Conservation (phyloP, 2,888 invertebrate species). For the Plagiodera versicolora region DNA sequence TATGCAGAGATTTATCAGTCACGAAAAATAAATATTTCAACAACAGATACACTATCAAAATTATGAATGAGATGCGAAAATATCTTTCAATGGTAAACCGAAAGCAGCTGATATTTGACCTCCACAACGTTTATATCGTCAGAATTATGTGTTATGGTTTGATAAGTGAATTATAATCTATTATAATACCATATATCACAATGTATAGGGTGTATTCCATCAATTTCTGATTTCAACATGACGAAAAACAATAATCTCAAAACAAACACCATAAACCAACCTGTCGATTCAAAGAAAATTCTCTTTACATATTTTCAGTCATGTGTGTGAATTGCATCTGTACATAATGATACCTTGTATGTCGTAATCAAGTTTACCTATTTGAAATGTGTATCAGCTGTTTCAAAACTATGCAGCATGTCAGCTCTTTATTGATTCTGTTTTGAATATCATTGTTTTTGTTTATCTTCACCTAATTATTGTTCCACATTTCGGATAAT, state of each 20-base stretch:
- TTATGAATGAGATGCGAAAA: slow-evolving; percentile 11
- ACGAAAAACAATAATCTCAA: no score
- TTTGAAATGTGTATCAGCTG: slow-evolving; percentile 18
- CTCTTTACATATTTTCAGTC: neutral
- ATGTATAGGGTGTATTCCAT: no score
- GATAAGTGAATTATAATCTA: neutral
- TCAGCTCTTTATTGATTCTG: slow-evolving; percentile 31
- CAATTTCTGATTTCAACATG: no score
- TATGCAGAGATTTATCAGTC: neutral
- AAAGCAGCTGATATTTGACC: slow-evolving; percentile 41
- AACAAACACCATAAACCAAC: no score
- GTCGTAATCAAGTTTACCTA: slow-evolving; percentile 8
- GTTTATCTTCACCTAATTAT: slow-evolving; percentile 9
- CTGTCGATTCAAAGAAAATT: neutral
- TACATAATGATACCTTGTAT: neutral
- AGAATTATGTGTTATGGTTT: neutral
- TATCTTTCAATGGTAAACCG: slow-evolving; percentile 24
- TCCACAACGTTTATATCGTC: slow-evolving; percentile 13
- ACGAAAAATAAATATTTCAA: neutral
- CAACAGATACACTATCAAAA: slow-evolving; percentile 3
- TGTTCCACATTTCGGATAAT: slow-evolving; percentile 24
- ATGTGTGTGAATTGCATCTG: neutral
- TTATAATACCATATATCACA: neutral
- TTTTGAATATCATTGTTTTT: slow-evolving; percentile 33
- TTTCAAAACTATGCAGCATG: slow-evolving; percentile 12